Evolutionary conservation across 2,797 vertebrate genomes (phyloP), one percentile per base, ranked within the genome.

Genomic region (Macropodus opercularis): DNA sequence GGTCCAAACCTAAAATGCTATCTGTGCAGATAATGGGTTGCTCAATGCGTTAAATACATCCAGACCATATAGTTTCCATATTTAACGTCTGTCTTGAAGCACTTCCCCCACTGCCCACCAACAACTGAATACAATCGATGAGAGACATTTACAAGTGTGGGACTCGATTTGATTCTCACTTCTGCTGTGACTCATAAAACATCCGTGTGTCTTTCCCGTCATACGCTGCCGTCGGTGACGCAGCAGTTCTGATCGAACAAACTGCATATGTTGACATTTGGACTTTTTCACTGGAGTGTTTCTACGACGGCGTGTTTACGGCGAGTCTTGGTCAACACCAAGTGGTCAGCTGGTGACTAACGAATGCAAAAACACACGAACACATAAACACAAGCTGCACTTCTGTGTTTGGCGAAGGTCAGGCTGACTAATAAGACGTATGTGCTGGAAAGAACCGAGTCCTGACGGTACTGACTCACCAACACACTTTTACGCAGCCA

Each of bases 401-500:
- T 83, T 87, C 78, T 72, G 55, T 54, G 40, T 83, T 79, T 81
- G 42, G 10, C 8, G 50, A 26, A 8, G 23, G 53, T 61, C 61
- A 55, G 4, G 24, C 40, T 82, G 72, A 85, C 74, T 60, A 73
- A 85, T 61, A 66, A n/a, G n/a, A n/a, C 63, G 70, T 63, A 69
- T 31, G 13, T 44, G 23, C 29, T 44, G 78, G 81, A 86, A 87
- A 83, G 21, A 68, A 73, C 61, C 54, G 0, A 66, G 35, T 85
- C 50, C 21, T 49, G 10, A 7, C 7, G 22, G 17, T 19, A 35
- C 59, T 65, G 75, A 75, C 62, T 78, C 71, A 3, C 51, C 23
- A 52, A 42, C 15, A 39, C 18, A n/a, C 17, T 42, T 59, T 54
- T 14, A 19, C 5, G 13, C 22, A 53, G 23, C 2, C 13, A 54